Percentiles rank a stretch among this genome's conserved stretches.
Evolutionary conservation across 2,797 vertebrate genomes (phyloP).

Genomic region (Kryptolebias ocellatus): DNA sequence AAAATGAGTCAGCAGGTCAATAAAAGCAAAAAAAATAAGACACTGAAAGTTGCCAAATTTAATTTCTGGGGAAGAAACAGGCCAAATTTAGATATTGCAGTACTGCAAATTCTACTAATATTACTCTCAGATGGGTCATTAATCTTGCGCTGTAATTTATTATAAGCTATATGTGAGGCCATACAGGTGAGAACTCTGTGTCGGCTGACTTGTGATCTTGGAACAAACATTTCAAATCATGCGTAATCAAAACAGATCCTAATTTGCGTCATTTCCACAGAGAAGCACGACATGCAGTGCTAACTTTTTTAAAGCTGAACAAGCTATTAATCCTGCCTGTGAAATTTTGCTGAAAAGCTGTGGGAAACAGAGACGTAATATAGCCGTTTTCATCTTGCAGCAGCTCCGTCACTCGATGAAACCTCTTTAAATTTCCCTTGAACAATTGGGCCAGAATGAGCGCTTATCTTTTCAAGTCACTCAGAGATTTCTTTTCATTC

Average conservation of each 20-base stretch:
- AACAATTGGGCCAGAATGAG: conserved; percentile 66
- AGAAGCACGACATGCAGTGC: conserved; percentile 47
- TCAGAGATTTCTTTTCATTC: conserved; percentile 57
- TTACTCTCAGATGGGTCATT: conserved; percentile 13
- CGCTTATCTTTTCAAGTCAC: conserved; percentile 64
- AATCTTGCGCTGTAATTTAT: background rate
- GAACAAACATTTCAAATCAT: conserved; percentile 57
- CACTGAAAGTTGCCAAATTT: background rate
- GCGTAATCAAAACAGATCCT: conserved; percentile 54
- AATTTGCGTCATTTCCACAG: conserved; percentile 57
- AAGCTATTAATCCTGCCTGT: conserved; percentile 65
- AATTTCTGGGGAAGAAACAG: background rate
- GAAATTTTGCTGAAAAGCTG: conserved; percentile 67
- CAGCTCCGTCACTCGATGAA: conserved; percentile 65
- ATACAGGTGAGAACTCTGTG: conserved; percentile 9
- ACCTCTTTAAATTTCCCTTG: conserved; percentile 64
- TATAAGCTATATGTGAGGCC: too few species aligned
- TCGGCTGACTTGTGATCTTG: conserved; percentile 54
- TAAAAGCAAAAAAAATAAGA: too few species aligned
- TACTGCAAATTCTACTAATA: background rate
- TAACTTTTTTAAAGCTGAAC: conserved; percentile 62
- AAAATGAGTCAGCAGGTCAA: too few species aligned
- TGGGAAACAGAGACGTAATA: conserved; percentile 72
- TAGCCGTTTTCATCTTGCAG: conserved; percentile 55
- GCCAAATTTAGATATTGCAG: conserved; percentile 10